Evolutionary conservation across 2,113 vertebrate genomes (phyloP).

Genomic region (Lamprotornis superbus): DNA sequence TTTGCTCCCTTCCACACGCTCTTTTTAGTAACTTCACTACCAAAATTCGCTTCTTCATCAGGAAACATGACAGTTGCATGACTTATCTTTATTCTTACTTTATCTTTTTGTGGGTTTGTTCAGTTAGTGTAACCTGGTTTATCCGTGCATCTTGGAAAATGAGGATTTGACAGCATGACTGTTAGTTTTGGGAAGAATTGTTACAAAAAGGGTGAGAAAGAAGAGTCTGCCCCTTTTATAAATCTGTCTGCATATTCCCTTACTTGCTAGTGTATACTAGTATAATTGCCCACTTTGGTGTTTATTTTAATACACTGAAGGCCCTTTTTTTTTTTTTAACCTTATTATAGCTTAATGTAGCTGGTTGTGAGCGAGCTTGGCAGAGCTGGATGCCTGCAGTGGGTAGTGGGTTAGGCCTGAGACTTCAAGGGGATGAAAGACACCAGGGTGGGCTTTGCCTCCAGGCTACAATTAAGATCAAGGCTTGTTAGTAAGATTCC

Average conservation of each 20-base stretch:
- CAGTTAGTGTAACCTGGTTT: not conserved
- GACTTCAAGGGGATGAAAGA: conserved; percentile 53
- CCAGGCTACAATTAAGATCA: conserved; percentile 53
- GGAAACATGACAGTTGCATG: not conserved
- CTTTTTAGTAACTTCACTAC: not conserved
- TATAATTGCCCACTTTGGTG: not conserved
- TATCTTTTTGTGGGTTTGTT: not conserved
- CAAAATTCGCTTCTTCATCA: not conserved
- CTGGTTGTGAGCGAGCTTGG: conserved; percentile 7
- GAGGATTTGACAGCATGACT: not conserved
- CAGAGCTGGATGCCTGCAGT: conserved; percentile 8
- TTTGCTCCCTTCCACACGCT: not conserved
- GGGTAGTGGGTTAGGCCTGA: conserved; percentile 26
- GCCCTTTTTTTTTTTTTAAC: not conserved
- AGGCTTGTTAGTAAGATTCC: conserved; percentile 49
- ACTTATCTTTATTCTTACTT: not conserved
- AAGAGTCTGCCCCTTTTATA: not conserved
- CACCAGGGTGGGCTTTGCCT: conserved; percentile 62
- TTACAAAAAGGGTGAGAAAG: not conserved
- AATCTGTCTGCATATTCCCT: not conserved
- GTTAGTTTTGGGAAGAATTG: not conserved
- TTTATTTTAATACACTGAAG: conserved; percentile 8
- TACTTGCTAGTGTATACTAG: not conserved
- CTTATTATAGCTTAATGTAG: not conserved
- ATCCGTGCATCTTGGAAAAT: not conserved